These are phyloP conservation scores for Nasonovia ribisnigri DNA, from an alignment of 2,888 invertebrate species.

Conservation along the genomic window DNA sequence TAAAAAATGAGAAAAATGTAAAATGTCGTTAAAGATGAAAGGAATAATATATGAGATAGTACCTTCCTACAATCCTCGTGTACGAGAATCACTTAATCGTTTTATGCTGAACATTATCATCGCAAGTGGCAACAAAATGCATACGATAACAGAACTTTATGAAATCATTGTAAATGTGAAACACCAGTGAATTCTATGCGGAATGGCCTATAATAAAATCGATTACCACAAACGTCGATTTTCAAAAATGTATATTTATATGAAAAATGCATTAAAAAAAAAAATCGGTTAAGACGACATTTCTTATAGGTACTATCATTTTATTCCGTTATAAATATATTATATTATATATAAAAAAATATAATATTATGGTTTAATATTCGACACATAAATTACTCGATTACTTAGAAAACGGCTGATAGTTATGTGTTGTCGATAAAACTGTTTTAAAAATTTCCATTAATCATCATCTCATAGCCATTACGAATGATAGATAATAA, in stretches of 20 bases:
- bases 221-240: background rate
- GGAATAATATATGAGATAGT: conserved; percentile 5
- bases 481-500: background rate
- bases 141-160: background rate
- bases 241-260: background rate
- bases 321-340: background rate
- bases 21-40: background rate
- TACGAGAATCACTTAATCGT: background rate
- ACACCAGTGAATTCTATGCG: background rate
- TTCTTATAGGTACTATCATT: background rate
- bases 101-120: background rate
- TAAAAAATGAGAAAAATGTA: background rate
- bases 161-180: background rate
- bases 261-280: background rate
- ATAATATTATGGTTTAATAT: background rate
- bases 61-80: background rate
- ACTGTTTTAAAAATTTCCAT: background rate
- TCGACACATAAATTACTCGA: background rate
- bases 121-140: background rate
- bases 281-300: background rate
- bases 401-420: background rate
- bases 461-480: background rate
- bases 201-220: conserved; percentile 16
- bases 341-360: background rate
- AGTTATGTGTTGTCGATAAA: background rate